A percentile compares a stretch with the other conserved stretches of the same genome.
phyloP scores from a whole-genome alignment of 2,113 vertebrate genomes.

The Narcine bancroftii region DNA sequence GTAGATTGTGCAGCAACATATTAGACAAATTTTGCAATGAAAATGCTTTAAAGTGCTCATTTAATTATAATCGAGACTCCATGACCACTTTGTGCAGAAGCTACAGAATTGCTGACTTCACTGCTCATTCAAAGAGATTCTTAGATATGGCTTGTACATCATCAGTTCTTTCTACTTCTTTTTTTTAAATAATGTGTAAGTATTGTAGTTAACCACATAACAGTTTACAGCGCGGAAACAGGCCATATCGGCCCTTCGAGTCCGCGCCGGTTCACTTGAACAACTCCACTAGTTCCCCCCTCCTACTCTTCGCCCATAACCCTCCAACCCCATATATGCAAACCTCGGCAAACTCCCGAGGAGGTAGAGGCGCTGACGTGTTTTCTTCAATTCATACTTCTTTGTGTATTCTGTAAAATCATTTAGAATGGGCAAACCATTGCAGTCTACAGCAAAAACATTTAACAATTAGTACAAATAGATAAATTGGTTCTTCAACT shows the following conservation, averaged over 20 bases:
- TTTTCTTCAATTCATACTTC: no score
- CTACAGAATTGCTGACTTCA: background rate
- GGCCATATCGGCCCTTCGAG: no score
- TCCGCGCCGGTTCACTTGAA: no score
- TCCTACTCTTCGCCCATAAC: no score
- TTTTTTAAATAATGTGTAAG: background rate
- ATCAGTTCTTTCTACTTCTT: background rate
- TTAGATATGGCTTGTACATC: background rate
- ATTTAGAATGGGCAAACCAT: background rate
- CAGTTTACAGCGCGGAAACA: no score
- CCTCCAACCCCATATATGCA: no score
- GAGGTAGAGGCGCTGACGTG: no score
- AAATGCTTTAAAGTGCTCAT: constrained; percentile 2
- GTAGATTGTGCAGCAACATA: background rate
- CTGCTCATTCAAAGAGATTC: background rate
- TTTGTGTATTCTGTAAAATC: background rate
- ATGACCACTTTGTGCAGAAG: no score
- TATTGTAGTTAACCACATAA: no score
- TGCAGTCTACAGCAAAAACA: background rate
- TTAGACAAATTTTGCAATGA: constrained; percentile 10
- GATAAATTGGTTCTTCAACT: background rate
- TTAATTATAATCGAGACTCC: background rate
- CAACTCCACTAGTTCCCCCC: no score
- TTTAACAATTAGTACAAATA: background rate
- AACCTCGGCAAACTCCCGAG: no score